A percentile compares a stretch with the other conserved stretches of the same genome.
Evolutionary conservation across 2,888 invertebrate genomes (phyloP).

Genomic region (Lysandra coridon): DNA sequence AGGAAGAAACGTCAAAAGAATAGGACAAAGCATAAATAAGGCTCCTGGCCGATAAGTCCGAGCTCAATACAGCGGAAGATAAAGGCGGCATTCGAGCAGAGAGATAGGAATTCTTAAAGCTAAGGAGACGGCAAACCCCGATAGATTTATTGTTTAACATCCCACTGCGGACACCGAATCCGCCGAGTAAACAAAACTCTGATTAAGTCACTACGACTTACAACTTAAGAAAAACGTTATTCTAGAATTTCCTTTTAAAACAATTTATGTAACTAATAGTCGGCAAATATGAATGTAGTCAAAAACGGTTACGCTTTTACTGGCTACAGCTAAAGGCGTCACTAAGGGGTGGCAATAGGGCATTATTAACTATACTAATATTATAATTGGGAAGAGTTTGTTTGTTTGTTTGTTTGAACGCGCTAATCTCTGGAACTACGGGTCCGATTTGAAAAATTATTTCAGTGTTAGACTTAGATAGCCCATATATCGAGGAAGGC

Average conservation of each 20-base stretch:
- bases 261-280: not conserved
- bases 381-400: too few species aligned
- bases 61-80: conserved; percentile 40
- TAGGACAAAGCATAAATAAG: conserved; percentile 28
- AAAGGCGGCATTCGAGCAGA: conserved; percentile 51
- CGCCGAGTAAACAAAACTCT: conserved; percentile 41
- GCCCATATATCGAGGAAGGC: too few species aligned
- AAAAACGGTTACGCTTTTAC: too few species aligned
- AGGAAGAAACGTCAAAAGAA: conserved; percentile 27
- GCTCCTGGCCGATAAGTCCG: conserved; percentile 5
- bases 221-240: not conserved
- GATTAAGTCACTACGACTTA: conserved; percentile 35
- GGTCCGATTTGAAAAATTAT: too few species aligned
- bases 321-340: too few species aligned
- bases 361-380: too few species aligned
- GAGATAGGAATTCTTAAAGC: conserved; percentile 64
- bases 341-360: too few species aligned
- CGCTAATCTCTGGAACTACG: too few species aligned
- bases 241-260: not conserved
- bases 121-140: conserved; percentile 46
- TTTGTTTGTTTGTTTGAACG: too few species aligned
- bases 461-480: too few species aligned
- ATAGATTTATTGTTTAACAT: conserved; percentile 69
- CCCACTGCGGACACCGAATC: conserved; percentile 51
- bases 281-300: too few species aligned